These are phyloP conservation scores for Menura novaehollandiae DNA, from an alignment of 2,113 vertebrate species.

Conservation along the genomic window DNA sequence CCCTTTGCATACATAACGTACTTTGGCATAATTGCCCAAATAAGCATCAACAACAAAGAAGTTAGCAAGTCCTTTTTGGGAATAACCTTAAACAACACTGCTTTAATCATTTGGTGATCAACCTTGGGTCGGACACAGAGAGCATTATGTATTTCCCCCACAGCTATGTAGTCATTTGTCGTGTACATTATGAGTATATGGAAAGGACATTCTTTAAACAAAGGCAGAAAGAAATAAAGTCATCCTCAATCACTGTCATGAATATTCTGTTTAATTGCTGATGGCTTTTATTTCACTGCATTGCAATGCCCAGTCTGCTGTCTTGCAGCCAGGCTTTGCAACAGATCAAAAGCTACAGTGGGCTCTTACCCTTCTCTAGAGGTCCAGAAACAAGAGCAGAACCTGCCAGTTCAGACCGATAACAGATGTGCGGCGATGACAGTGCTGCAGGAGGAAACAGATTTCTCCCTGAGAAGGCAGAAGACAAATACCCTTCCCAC, in stretches of 20 bases:
- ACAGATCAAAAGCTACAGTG: neutral
- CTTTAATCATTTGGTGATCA: slow-evolving; percentile 12
- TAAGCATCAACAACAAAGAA: neutral
- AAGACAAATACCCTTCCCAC: neutral
- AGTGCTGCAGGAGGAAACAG: neutral
- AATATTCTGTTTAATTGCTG: slow-evolving; percentile 20
- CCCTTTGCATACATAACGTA: neutral
- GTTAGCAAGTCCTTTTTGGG: neutral
- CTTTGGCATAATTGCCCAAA: neutral
- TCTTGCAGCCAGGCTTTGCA: neutral
- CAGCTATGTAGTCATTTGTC: neutral
- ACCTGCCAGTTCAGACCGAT: neutral
- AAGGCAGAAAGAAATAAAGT: slow-evolving; percentile 5
- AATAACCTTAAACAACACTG: neutral
- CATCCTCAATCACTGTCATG: neutral
- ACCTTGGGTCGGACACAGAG: neutral
- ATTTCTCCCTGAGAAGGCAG: neutral
- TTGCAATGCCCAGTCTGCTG: neutral
- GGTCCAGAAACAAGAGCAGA: neutral
- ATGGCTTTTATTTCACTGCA: neutral
- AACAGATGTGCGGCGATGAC: fast-evolving
- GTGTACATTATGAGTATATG: neutral
- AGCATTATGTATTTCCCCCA: neutral
- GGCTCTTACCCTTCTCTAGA: neutral
- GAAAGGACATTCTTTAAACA: slow-evolving; percentile 12